phyloP scores from a whole-genome alignment of 2,888 invertebrate species.

The Cyclophora albipunctata region DNA sequence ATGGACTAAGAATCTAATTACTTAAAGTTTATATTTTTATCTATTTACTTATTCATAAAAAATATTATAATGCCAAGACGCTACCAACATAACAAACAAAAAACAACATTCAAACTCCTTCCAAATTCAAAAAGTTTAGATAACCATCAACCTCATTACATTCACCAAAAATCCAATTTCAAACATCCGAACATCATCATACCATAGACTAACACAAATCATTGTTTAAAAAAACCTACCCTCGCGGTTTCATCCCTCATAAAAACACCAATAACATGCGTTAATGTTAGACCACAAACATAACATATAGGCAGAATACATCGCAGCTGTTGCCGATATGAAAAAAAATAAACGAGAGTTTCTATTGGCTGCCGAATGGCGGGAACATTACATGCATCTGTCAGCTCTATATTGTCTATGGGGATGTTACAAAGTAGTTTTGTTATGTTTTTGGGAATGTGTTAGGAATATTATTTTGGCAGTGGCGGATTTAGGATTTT shows the following conservation, averaged over 20 bases:
- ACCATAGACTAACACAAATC: slow-evolving; percentile 17
- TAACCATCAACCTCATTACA: slow-evolving; percentile 24
- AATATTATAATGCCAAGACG: too few relatives aligned
- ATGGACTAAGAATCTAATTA: too few relatives aligned
- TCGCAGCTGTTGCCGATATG: slow-evolving; percentile 51
- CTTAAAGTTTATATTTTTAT: too few relatives aligned
- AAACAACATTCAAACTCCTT: neutral
- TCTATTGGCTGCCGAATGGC: slow-evolving; percentile 51
- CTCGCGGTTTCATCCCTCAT: slow-evolving; percentile 16
- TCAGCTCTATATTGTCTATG: slow-evolving; percentile 54
- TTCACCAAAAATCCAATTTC: slow-evolving; percentile 33
- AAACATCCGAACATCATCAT: slow-evolving; percentile 34
- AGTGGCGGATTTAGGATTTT: too few relatives aligned
- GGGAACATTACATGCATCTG: slow-evolving; percentile 63
- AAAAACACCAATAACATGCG: slow-evolving; percentile 65
- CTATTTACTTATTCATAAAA: neutral
- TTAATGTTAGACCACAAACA: slow-evolving; percentile 40
- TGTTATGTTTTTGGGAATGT: too few relatives aligned
- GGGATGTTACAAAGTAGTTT: neutral
- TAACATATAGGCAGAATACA: slow-evolving; percentile 6
- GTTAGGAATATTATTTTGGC: too few relatives aligned
- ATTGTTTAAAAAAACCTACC: slow-evolving; percentile 6
- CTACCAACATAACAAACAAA: neutral
- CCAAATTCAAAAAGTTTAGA: neutral
- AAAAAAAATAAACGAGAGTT: slow-evolving; percentile 47